A percentile compares a stretch with the other conserved stretches of the same genome.
These are phyloP conservation scores for Mylabris phalerata DNA, from an alignment of 1,140 invertebrate species.

Conservation along the genomic window DNA sequence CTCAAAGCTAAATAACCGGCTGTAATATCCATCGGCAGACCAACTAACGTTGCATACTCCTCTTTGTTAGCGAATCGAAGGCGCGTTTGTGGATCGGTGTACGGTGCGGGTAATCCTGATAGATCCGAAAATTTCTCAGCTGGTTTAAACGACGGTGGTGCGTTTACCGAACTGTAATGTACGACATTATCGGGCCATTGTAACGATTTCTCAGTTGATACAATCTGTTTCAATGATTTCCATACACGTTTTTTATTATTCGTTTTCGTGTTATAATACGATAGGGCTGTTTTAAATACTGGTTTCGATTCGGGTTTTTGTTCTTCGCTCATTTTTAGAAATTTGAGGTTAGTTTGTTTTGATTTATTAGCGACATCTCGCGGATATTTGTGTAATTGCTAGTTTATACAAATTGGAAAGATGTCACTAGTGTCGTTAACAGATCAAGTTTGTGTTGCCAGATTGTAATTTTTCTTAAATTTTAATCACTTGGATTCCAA, in stretches of 20 bases:
- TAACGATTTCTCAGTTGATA: slow-evolving; percentile 61
- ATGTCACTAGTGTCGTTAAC: too few species aligned
- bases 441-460: too few species aligned
- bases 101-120: slow-evolving; percentile 77
- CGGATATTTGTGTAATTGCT: too few species aligned
- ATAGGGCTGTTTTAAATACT: slow-evolving; percentile 35
- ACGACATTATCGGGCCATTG: slow-evolving; percentile 62
- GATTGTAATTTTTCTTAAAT: too few species aligned
- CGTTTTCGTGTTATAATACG: slow-evolving; percentile 32
- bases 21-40: slow-evolving; percentile 83
- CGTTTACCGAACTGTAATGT: slow-evolving; percentile 77
- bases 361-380: too few species aligned
- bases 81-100: slow-evolving; percentile 86
- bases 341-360: background rate
- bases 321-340: slow-evolving; percentile 33
- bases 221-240: slow-evolving; percentile 72
- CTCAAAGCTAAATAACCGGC: slow-evolving; percentile 79
- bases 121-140: slow-evolving; percentile 92
- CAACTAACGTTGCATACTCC: slow-evolving; percentile 77
- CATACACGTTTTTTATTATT: slow-evolving; percentile 60
- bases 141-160: slow-evolving; percentile 83
- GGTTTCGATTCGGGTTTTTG: slow-evolving; percentile 29
- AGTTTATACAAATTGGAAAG: too few species aligned
- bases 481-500: too few species aligned
- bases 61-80: slow-evolving; percentile 75